phyloP scores from a whole-genome alignment of 2,888 invertebrate species.

The Stenotaenia linearis region DNA sequence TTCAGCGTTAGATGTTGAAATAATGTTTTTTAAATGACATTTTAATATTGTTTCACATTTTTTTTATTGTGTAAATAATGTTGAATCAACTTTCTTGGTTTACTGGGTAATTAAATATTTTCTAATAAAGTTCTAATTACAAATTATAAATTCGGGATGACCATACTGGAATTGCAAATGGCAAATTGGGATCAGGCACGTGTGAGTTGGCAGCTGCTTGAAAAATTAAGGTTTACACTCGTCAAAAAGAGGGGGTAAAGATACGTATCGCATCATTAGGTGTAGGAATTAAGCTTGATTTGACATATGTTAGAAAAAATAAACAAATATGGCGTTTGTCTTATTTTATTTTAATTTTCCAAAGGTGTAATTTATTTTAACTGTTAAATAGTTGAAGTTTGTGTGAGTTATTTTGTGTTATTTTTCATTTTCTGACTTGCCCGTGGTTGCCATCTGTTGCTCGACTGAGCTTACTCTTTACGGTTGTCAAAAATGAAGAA shows the following conservation, averaged over 20 bases:
- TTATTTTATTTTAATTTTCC: background rate
- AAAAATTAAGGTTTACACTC: background rate
- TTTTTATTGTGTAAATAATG: no score
- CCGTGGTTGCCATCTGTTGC: background rate
- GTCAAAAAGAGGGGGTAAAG: background rate
- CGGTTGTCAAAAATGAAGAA: background rate
- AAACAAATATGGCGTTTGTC: background rate
- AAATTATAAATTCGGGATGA: background rate
- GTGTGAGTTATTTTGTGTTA: no score
- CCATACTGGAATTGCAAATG: background rate
- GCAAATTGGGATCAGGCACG: background rate
- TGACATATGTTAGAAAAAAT: background rate
- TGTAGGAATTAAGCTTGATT: background rate
- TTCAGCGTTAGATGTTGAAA: no score
- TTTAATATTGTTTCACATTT: no score
- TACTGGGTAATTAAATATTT: no score
- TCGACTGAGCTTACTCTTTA: background rate
- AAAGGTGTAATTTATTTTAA: no score
- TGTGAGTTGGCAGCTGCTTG: background rate
- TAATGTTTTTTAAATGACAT: no score
- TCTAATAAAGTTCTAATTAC: no score
- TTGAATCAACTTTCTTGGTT: no score
- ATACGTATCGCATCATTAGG: background rate
- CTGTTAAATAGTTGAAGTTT: no score
- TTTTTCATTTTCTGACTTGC: background rate